Evolutionary conservation across 2,113 vertebrate genomes (phyloP).

Genomic region (Salvator merianae): DNA sequence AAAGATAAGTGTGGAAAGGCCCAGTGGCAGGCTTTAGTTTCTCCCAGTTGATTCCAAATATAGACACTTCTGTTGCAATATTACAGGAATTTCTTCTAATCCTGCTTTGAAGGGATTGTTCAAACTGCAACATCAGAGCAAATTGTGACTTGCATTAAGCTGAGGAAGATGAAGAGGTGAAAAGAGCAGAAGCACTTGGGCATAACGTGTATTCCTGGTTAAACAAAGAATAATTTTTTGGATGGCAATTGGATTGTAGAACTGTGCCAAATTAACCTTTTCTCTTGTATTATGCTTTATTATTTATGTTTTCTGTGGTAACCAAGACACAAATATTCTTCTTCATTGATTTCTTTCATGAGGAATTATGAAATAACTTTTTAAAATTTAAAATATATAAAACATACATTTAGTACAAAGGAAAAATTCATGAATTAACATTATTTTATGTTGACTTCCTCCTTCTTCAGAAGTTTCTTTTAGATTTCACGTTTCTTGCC

Average conservation of each 20-base stretch:
- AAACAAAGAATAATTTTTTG: background rate
- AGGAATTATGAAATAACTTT: constrained; percentile 62
- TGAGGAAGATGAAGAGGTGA: background rate
- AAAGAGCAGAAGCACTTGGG: background rate
- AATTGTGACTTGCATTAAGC: background rate
- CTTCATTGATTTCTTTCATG: constrained; percentile 50
- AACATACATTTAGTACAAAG: too few relatives aligned
- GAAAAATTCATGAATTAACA: too few relatives aligned
- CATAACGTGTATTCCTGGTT: background rate
- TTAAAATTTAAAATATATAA: too few relatives aligned
- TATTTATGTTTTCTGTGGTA: constrained; percentile 24
- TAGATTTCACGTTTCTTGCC: too few relatives aligned
- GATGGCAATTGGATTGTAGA: background rate
- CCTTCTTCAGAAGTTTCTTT: too few relatives aligned
- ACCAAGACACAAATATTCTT: constrained; percentile 39
- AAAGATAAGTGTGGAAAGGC: too few relatives aligned
- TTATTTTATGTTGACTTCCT: too few relatives aligned
- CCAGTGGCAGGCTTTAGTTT: background rate
- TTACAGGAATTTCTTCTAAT: background rate
- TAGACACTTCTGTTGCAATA: background rate
- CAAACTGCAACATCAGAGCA: background rate
- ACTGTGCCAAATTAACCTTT: background rate
- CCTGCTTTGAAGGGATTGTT: background rate
- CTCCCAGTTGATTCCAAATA: background rate
- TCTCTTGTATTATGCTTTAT: background rate